These are phyloP conservation scores for Halictus rubicundus DNA, from an alignment of 1,140 invertebrate species.

Conservation along the genomic window DNA sequence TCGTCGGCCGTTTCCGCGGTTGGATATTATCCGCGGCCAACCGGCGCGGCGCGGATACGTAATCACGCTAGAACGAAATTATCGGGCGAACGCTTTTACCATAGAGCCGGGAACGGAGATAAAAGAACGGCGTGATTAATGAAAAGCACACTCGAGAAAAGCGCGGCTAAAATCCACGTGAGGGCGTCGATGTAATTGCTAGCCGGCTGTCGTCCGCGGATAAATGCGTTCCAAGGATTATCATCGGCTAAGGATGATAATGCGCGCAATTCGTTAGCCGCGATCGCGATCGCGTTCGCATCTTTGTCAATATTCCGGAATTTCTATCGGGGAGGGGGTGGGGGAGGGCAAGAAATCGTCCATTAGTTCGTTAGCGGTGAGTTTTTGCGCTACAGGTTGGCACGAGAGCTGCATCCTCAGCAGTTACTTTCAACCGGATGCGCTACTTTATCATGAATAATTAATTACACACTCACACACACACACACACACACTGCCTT, in stretches of 20 bases:
- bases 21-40: neutral
- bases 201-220: conserved; percentile 8
- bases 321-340: too few relatives aligned
- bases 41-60: conserved; percentile 1
- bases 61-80: conserved; percentile 32
- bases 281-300: too few relatives aligned
- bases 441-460: too few relatives aligned
- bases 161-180: conserved; percentile 24
- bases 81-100: conserved; percentile 32
- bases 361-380: too few relatives aligned
- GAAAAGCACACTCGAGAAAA: conserved; percentile 39
- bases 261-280: too few relatives aligned
- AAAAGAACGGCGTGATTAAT: conserved; percentile 37
- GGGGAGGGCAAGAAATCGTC: too few relatives aligned
- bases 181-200: conserved; percentile 31
- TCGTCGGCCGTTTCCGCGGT: neutral
- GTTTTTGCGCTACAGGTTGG: too few relatives aligned
- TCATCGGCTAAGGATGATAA: conserved; percentile 3
- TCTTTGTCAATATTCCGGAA: too few relatives aligned
- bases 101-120: conserved; percentile 6
- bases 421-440: too few relatives aligned
- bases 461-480: too few relatives aligned
- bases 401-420: too few relatives aligned
- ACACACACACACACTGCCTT: too few relatives aligned
- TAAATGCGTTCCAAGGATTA: conserved; percentile 17